Base-by-base conservation (phyloP, 2,888 invertebrate species). In the Tiliacea aurago region DNA sequence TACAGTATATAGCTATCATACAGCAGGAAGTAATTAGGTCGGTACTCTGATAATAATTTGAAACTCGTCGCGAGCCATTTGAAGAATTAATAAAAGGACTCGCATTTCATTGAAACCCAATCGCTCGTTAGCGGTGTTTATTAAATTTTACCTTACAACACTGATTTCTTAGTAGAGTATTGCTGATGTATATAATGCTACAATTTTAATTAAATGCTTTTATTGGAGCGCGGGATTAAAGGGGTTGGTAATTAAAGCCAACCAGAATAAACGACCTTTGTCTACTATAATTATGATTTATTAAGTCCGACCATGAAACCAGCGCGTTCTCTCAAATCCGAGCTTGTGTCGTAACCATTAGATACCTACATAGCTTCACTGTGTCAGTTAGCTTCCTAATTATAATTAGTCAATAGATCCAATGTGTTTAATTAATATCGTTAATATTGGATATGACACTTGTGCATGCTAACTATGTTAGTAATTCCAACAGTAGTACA, bases 131-230 rank as follows among this genome's bases (percentile, higher is more conserved):
- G 80, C 67, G 76, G 61, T 85, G 85, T 86, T 86, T 89, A 88
- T 86, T 87, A 88, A 84, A 86, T 83, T 83, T 82, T 67, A 84
- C 74, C 79, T 88, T 73, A 81, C 74, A 82, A 83, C 79, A 70
- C 81, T 76, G 82, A 79, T 81, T 87, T 83, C 85, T 81, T 80
- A 83, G 80, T 74, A 69, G 77, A 80, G 73, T 84, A 70, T 71
- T 86, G 87, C 86, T 89, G 87, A 87, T 89, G 81, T 90, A 91
- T 91, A 90, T 90, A 90, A 88, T 87, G 89, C 86, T 90, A 89
- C 87, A 86, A 90, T 92, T 94, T 95, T 94, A 94, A 94, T 95
- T 93, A 95, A 94, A 93, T 91, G 92, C 91, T 92, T 93, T 93
- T 93, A 94, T 93, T 91, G 89, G 90, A 90, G 89, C 89, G 86